Evolutionary conservation across 2,797 vertebrate genomes (phyloP), one percentile per base, ranked within the genome.

Genomic region (Platyrinchus mystaceus): DNA sequence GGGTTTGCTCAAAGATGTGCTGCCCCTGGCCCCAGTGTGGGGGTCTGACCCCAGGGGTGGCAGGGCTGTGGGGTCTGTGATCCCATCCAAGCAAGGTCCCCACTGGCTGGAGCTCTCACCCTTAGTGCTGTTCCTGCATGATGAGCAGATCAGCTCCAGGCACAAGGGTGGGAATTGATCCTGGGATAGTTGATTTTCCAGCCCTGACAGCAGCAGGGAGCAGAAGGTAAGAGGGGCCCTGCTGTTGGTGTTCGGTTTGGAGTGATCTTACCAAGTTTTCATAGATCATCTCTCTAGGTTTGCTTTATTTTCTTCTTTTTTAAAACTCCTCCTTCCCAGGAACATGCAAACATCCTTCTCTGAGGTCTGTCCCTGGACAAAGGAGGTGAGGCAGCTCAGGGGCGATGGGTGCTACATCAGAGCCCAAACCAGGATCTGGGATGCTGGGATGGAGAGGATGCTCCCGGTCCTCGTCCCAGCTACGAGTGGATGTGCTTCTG

Each of bases 71-170:
- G 37, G 44, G 15, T 13, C 62, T 4, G 1, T 32, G 66, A 10
- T 28, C 7, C 76, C 18, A 1, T 4, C 12, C 4, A 21, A 44
- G 15, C 59, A 19, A 26, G 67, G 26, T 75, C 41, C 6, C 39
- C 32, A 22, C 63, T 68, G 5, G 1, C 46, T 60, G 64, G 10
- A 85, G 55, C 50, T 78, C 62, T 64, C 37, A 50, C 58, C 3
- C 3, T 23, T 12, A 10, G 28, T 1, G 5, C 28, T 52, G 3
- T 2, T 44, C 2, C 0, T 43, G 43, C 50, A 3, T 1, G 8
- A 49, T 20, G 66, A 75, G 67, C 56, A 39, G 37, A 46, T 17
- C 41, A 52, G 77, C 60, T 34, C 5, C 19, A 50, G 84, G 47
- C 55, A 26, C 44, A 0, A 7, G 23, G 9, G 7, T 55, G 52